Percentiles rank a stretch among this genome's conserved stretches.
phyloP scores from a whole-genome alignment of 2,888 invertebrate genomes.

The Ophion ellenae region DNA sequence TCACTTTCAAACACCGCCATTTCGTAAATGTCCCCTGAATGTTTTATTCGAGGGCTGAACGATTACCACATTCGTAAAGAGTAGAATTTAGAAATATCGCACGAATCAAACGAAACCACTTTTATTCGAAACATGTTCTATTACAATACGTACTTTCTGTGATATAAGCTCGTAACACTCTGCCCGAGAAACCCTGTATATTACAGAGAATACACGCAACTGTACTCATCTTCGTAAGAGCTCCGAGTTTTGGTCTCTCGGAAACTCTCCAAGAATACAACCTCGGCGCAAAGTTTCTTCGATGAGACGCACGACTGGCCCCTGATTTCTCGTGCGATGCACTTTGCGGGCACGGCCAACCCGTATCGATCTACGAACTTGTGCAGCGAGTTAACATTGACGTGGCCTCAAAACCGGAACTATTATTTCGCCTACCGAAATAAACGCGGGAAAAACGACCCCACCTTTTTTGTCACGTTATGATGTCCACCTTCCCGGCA shows the following conservation, averaged over 20 bases:
- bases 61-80: too few species aligned
- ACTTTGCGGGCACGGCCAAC: conserved; percentile 54
- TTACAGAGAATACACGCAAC: neutral
- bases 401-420: neutral
- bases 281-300: conserved; percentile 35
- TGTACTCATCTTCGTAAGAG: conserved; percentile 7
- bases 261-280: conserved; percentile 54
- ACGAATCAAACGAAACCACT: too few species aligned
- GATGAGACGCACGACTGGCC: conserved; percentile 33
- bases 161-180: too few species aligned
- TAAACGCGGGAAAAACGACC: neutral
- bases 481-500: too few species aligned
- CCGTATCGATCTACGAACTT: conserved; percentile 23
- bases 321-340: conserved; percentile 49
- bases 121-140: too few species aligned
- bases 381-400: neutral
- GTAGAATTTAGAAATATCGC: too few species aligned
- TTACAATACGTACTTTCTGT: too few species aligned
- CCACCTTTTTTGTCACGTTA: neutral
- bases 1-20: too few species aligned
- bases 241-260: conserved; percentile 35
- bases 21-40: too few species aligned
- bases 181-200: neutral
- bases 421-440: conserved; percentile 1
- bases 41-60: too few species aligned